Evolutionary conservation across 2,113 vertebrate species (phyloP).

Genomic region (Laticauda laticaudata): DNA sequence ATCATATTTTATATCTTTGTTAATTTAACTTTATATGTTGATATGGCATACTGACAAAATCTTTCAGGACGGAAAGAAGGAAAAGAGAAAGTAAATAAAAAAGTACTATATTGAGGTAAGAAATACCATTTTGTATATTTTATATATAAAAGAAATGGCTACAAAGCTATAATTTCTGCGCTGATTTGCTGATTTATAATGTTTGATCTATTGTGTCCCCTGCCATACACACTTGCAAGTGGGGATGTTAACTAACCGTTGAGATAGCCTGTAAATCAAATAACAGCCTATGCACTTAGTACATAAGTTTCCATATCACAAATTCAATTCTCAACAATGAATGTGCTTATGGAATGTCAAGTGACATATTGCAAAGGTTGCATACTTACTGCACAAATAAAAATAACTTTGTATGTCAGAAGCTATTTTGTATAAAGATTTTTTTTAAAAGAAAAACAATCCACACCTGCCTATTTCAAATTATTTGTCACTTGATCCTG

Average conservation of each 20-base stretch:
- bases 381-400: conserved; percentile 55
- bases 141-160: conserved; percentile 12
- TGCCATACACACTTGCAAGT: background rate
- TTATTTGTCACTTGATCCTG: conserved; percentile 50
- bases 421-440: conserved; percentile 42
- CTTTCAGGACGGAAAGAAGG: conserved; percentile 27
- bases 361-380: conserved; percentile 46
- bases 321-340: conserved; percentile 35
- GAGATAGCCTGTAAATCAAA: conserved; percentile 12
- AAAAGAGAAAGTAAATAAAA: background rate
- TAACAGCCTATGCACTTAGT: conserved; percentile 8
- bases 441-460: conserved; percentile 25
- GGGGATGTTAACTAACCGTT: background rate
- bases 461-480: conserved; percentile 52
- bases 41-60: background rate
- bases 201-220: conserved; percentile 27
- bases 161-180: background rate
- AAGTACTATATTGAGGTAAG: background rate
- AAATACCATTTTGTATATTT: conserved; percentile 9
- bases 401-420: conserved; percentile 46
- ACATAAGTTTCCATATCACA: background rate
- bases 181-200: conserved; percentile 22
- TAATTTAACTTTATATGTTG: conserved; percentile 7
- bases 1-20: background rate
- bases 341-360: conserved; percentile 33